Evolutionary conservation across 1,140 invertebrate species (phyloP), one percentile per base, ranked within the genome.

Genomic region (Temnothorax curvispinosus): DNA sequence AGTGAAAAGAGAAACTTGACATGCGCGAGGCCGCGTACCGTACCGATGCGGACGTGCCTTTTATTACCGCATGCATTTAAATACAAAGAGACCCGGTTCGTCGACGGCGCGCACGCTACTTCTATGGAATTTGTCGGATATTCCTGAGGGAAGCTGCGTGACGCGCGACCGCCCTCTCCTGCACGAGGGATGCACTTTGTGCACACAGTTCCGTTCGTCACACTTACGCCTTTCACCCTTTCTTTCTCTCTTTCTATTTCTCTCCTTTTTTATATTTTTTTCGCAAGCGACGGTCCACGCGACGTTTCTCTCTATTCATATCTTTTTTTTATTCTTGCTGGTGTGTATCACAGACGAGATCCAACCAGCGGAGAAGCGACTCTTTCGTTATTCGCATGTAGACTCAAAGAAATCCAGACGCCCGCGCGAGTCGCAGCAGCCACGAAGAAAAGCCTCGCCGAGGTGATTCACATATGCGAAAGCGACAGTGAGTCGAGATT

Each of bases 61-160:
- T 91, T 90, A 90, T 91, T 88, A 88, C 77, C 60, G 87, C 77
- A 60, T 89, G 85, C 87, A 89, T 91, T 91, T 91, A 88, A 91
- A 91, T 90, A 91, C 87, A 90, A 90, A 90, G 90, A 85, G 76
- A 84, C 64, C 6, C 52, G 44, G 27, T 52, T 47, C 67, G 88
- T 77, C 88, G 84, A 64, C 76, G 18, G 60, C 38, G 78, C 64
- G 77, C 72, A 35, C 82, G 82, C 77, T 84, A 74, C 89, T 89
- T 78, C 58, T 67, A 72, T 80, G 78, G 85, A 90, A 89, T 87
- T 90, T 85, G 88, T 89, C 89, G 88, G 85, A 89, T 56, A 88
- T 87, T 75, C 65, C 64, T 60, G 80, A 84, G 80, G 80, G 80
- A 84, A 84, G 69, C 80, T 60, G 80, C 69, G 54, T 72, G 80